Evolutionary conservation across 2,113 vertebrate species (phyloP).

Genomic region (Apodemus speciosus): DNA sequence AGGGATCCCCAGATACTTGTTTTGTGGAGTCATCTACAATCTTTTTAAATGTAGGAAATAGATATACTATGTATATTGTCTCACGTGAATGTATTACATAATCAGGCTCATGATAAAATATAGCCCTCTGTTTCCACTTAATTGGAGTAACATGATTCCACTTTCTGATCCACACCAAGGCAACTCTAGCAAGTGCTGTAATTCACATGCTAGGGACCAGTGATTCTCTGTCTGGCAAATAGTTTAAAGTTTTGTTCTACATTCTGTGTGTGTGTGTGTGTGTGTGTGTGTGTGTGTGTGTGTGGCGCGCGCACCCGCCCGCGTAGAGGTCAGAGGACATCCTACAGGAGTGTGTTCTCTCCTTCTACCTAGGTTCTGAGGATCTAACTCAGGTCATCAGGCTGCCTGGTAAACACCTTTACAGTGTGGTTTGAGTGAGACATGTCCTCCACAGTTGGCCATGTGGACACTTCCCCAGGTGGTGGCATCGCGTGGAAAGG

Average conservation of each 20-base stretch:
- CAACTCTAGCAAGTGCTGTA: conserved; percentile 43
- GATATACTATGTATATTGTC: background rate
- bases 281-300: background rate
- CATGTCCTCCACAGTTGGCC: background rate
- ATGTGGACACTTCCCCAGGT: too few species aligned
- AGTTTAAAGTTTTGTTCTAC: background rate
- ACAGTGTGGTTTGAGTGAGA: background rate
- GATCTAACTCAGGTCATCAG: too few species aligned
- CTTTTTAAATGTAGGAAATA: background rate
- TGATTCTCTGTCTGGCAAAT: background rate
- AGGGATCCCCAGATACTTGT: background rate
- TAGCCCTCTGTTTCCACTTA: conserved; percentile 14
- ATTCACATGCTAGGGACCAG: conserved; percentile 44
- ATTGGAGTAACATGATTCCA: conserved; percentile 7
- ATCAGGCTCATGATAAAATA: conserved; percentile 15
- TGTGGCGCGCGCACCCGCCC: too few species aligned
- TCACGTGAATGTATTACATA: conserved; percentile 11
- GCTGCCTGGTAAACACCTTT: background rate
- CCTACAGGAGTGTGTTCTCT: too few species aligned
- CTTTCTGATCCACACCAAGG: background rate
- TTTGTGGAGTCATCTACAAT: conserved; percentile 19
- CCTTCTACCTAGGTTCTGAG: background rate
- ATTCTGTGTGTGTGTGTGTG: too few species aligned
- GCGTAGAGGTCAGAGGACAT: background rate
- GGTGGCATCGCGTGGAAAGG: background rate